phyloP scores from a whole-genome alignment of 2,797 vertebrate species.

The Oreochromis grahami region DNA sequence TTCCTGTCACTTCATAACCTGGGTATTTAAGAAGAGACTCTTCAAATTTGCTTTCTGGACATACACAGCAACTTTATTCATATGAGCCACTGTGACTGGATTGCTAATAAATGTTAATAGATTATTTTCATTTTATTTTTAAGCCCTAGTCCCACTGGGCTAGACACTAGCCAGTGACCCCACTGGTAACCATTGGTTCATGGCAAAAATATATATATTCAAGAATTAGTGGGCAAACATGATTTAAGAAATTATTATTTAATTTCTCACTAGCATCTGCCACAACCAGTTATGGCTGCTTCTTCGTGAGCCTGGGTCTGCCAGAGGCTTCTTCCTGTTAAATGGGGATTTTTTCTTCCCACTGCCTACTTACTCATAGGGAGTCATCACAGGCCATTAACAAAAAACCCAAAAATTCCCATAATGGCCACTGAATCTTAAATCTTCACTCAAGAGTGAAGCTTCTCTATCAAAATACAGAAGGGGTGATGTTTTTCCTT shows the following conservation, averaged over 20 bases:
- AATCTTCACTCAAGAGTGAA: not conserved
- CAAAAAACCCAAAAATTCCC: fast-evolving
- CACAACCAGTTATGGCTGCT: not conserved
- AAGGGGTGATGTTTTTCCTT: not conserved
- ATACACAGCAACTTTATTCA: not conserved
- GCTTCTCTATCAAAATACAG: not conserved
- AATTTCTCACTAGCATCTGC: not conserved
- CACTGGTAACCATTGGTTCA: not conserved
- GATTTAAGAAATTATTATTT: not conserved
- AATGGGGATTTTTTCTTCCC: not conserved
- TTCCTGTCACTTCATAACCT: not conserved
- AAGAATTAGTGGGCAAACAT: not conserved
- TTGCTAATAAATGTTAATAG: not conserved
- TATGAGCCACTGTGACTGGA: not conserved
- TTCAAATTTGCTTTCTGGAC: not conserved
- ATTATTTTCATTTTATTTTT: not conserved
- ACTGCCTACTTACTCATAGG: not conserved
- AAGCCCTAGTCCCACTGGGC: not conserved
- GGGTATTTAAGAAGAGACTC: not conserved
- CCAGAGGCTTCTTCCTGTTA: not conserved
- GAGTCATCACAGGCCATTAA: not conserved
- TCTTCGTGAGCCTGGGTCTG: not conserved
- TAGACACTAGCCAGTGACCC: not conserved
- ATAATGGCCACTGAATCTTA: not conserved
- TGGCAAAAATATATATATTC: not conserved